Conservation (phyloP, 2,113 vertebrate species). For the Phalacrocorax carbo region DNA sequence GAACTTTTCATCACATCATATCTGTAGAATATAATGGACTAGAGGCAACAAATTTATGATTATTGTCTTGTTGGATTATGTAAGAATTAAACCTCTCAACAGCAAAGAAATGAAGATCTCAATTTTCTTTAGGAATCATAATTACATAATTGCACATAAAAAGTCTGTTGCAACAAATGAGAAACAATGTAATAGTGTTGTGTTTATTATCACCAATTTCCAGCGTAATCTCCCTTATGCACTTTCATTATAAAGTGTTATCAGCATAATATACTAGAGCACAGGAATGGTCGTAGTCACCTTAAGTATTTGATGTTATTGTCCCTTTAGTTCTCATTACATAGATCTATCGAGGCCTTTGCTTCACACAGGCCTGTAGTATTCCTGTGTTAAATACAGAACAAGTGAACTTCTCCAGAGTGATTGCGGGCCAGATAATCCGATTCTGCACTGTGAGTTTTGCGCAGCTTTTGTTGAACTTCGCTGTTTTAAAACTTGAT, state of each 20-base stretch:
- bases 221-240: neutral
- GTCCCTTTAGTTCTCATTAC: neutral
- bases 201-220: constrained; percentile 24
- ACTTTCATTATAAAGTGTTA: neutral
- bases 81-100: constrained; percentile 18
- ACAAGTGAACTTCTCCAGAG: neutral
- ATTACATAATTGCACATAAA: constrained; percentile 56
- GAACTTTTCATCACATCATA: neutral
- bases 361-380: neutral
- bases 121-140: constrained; percentile 49
- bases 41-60: neutral
- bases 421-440: neutral
- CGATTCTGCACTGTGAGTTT: neutral
- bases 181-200: neutral
- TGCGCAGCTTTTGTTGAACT: neutral
- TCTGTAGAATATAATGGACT: neutral
- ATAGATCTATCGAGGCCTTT: neutral
- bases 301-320: neutral
- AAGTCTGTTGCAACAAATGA: constrained; percentile 35
- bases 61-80: neutral
- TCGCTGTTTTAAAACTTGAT: neutral
- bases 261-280: neutral
- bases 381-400: neutral
- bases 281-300: neutral
- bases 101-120: neutral